These are phyloP conservation scores for Illadopsis cleaveri DNA, from an alignment of 2,113 vertebrate species.

Conservation along the genomic window DNA sequence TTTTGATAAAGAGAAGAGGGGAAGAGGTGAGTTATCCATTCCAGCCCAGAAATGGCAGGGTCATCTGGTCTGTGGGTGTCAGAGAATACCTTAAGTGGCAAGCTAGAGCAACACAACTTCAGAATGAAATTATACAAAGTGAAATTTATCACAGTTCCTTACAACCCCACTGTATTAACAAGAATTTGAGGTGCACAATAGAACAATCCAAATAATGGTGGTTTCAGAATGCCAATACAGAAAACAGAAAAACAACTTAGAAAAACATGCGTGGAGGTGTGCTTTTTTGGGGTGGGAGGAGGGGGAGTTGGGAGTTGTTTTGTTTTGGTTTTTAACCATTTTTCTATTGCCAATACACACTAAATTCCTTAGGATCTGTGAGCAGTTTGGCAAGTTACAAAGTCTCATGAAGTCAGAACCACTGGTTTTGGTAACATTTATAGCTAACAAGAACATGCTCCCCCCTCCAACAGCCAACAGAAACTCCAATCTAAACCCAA, in stretches of 20 bases:
- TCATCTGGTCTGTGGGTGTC: not conserved
- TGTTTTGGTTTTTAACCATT: not conserved
- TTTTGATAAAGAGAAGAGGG: not conserved
- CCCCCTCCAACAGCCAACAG: not conserved
- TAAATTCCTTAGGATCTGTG: not conserved
- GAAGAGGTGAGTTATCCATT: not conserved
- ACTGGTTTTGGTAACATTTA: not conserved
- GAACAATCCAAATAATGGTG: conserved; percentile 40
- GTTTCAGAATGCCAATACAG: conserved; percentile 59
- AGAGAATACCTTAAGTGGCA: conserved; percentile 33
- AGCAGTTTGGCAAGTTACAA: not conserved
- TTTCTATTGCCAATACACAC: not conserved
- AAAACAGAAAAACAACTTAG: conserved; percentile 48
- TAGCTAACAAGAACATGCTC: not conserved
- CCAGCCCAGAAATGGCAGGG: conserved; percentile 31
- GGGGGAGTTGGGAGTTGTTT: not conserved
- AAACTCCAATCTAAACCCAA: not conserved
- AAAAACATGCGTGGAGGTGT: not conserved
- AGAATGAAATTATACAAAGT: conserved; percentile 56
- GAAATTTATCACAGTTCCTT: conserved; percentile 60
- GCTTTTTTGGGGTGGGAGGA: not conserved
- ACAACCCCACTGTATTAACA: conserved; percentile 44
- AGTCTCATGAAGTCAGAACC: not conserved
- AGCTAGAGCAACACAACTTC: conserved; percentile 34
- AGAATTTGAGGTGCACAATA: conserved; percentile 38